Base-by-base conservation (phyloP, 1,140 invertebrate species). In the Dendrolimus kikuchii region DNA sequence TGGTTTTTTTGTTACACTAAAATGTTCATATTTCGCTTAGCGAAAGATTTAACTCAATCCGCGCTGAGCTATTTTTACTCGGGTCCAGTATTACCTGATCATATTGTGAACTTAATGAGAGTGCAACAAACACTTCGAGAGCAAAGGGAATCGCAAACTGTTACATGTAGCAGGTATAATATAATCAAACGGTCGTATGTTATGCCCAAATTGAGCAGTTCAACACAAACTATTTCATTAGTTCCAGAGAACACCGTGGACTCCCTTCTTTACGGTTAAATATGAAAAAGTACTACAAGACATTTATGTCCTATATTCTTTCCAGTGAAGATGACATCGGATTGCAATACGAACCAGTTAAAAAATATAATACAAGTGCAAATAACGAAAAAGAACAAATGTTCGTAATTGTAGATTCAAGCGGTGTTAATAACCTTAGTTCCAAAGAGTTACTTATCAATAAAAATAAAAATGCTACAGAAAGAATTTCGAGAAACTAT, bases 11-110 rank as follows among this genome's bases (percentile, higher is more conserved):
- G 47, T 60, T 82, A 85, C 52, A 56, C 53, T 51, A 68, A 58
- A 68, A 80, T 74, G 68, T 82, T 77, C 59, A 38, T 71, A 38
- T 45, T 40, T 44, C 77, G 81, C 46, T 66, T 85, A 70, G 57
- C 66, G 5, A 77, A 63, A 64, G 81, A 85, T 54, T 61, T 82
- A 49, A 68, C 64, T 59, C 41, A 51, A 55, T 71, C 69, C 36
- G 38, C 68, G 6, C 46, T 68, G 41, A 46, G 53, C 46, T 67
- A 66, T 49, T 60, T 75, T 57, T 64, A 67, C 49, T 62, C 69
- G 44, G 62, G 74, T 41, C 57, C 51, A 39, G 46, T 64, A 40
- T 48, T 74, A 55, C 76, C 81, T 41, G 40, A 66, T 38, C 74
- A 82, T 59, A 74, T 84, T 49, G 59, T 59, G 49, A 60, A 71